Conservation (phyloP, 2,797 vertebrate genomes). For the Trachops cirrhosus region DNA sequence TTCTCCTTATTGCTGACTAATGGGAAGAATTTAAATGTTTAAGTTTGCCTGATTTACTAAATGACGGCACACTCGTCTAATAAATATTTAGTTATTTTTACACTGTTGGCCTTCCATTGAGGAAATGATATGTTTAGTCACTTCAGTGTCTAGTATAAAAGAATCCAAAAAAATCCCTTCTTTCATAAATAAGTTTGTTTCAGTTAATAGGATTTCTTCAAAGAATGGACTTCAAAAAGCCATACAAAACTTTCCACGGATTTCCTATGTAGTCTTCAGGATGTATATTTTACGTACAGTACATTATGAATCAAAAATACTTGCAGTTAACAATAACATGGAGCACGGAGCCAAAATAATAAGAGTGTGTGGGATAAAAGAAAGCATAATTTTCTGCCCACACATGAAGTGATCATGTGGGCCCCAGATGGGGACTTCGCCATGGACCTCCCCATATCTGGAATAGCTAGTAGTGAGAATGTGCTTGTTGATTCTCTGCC, state of each 20-base stretch:
- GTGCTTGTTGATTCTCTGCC: conserved; percentile 6
- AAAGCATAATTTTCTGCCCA: conserved; percentile 52
- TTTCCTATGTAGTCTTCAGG: conserved; percentile 78
- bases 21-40: conserved; percentile 76
- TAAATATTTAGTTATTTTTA: conserved; percentile 82
- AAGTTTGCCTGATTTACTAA: conserved; percentile 75
- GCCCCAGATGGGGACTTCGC: conserved; percentile 69
- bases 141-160: conserved; percentile 77
- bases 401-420: conserved; percentile 64
- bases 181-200: conserved; percentile 80
- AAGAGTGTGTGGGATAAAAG: conserved; percentile 67
- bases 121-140: conserved; percentile 80
- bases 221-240: conserved; percentile 82
- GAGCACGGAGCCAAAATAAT: conserved; percentile 69
- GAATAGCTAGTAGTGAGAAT: background rate
- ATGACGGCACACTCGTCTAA: conserved; percentile 73
- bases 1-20: conserved; percentile 72
- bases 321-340: conserved; percentile 68
- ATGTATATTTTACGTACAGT: conserved; percentile 74
- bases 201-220: conserved; percentile 77
- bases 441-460: background rate
- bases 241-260: conserved; percentile 77
- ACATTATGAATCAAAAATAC: conserved; percentile 73
- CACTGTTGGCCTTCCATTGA: conserved; percentile 73
- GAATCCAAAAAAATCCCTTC: conserved; percentile 67